phyloP scores from a whole-genome alignment of 1,140 invertebrate species.

The Pteromalus puparum region DNA sequence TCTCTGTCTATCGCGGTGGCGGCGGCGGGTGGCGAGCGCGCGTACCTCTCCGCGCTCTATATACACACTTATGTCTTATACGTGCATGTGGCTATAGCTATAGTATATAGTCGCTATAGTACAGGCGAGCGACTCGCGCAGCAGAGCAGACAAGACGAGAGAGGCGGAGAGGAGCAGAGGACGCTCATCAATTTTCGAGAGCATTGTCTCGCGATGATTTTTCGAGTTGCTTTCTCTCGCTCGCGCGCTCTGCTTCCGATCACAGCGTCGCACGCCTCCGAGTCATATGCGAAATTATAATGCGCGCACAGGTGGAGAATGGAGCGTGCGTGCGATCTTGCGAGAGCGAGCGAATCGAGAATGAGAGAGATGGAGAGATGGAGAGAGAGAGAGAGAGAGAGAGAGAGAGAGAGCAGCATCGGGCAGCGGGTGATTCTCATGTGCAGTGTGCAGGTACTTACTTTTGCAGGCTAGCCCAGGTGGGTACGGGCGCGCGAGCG shows the following conservation, averaged over 20 bases:
- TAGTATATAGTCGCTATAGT: not conserved
- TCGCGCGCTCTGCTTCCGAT: not conserved
- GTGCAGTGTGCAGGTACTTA: conserved; percentile 57
- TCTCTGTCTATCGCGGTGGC: conserved; percentile 16
- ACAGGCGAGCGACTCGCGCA: not conserved
- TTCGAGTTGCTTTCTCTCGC: not conserved
- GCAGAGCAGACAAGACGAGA: not conserved
- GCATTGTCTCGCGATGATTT: not conserved
- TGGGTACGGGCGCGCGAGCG: conserved; percentile 22
- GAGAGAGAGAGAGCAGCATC: not conserved
- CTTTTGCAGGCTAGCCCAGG: conserved; percentile 52
- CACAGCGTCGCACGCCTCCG: too few species aligned
- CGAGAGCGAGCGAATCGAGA: not conserved
- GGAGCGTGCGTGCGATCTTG: not conserved
- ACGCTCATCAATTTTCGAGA: conserved; percentile 1
- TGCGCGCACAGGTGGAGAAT: too few species aligned
- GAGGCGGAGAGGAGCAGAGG: not conserved
- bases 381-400: not conserved
- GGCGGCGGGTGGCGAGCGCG: not conserved
- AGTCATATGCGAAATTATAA: too few species aligned
- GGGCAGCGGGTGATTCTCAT: conserved; percentile 24
- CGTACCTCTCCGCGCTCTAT: not conserved
- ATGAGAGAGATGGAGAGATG: not conserved
- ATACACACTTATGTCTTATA: not conserved
- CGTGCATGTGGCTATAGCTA: not conserved